Evolutionary conservation across 2,888 invertebrate genomes (phyloP).

Genomic region (Pelosia muscerda): DNA sequence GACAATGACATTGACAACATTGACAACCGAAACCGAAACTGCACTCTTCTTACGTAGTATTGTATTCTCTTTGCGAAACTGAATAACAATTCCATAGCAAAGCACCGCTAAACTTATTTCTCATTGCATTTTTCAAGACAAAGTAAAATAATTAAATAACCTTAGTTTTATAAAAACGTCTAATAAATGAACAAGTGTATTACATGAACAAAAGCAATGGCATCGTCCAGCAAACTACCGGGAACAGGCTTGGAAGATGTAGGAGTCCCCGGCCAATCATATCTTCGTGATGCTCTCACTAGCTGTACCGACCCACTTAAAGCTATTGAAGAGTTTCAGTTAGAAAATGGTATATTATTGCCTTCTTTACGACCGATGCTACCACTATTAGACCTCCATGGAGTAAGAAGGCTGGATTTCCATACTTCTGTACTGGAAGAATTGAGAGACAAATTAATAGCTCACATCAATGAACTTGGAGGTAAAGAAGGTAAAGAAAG

Average conservation of each 20-base stretch:
- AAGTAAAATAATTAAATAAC: neutral
- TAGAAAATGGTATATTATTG: conserved; percentile 96
- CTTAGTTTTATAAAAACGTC: neutral
- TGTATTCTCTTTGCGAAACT: too few relatives aligned
- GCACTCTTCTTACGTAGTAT: too few relatives aligned
- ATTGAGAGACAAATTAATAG: conserved; percentile 88
- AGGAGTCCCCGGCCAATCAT: conserved; percentile 95
- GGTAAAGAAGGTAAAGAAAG: conserved; percentile 90
- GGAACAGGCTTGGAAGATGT: conserved; percentile 92
- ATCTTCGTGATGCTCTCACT: conserved; percentile 95
- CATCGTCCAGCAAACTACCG: conserved; percentile 80
- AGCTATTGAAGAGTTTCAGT: conserved; percentile 99
- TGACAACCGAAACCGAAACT: too few relatives aligned
- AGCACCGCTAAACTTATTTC: neutral
- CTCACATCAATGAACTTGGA: conserved; percentile 94
- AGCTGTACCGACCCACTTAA: conserved; percentile 98
- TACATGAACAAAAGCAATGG: conserved; percentile 61
- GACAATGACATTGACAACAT: too few relatives aligned
- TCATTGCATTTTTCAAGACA: neutral
- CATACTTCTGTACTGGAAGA: conserved; percentile 97
- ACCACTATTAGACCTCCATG: conserved; percentile 97
- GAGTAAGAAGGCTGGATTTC: conserved; percentile 96
- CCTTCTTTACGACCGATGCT: conserved; percentile 98
- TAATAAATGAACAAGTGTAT: conserved; percentile 19
- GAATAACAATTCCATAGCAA: neutral